phyloP scores from a whole-genome alignment of 2,113 vertebrate genomes.

The Falco punctatus region DNA sequence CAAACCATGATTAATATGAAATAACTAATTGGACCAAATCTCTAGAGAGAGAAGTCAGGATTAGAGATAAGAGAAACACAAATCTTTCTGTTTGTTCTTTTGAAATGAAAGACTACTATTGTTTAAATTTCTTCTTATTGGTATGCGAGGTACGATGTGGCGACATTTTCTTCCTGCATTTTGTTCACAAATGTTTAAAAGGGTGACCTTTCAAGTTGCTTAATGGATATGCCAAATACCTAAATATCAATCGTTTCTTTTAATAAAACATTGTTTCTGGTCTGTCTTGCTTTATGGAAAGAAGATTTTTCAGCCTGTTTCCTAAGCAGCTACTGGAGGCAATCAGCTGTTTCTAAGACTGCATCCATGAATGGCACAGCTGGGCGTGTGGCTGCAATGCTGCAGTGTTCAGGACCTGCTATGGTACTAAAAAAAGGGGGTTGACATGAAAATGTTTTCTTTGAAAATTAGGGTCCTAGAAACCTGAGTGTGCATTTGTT shows the following conservation, averaged over 20 bases:
- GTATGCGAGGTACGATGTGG: neutral
- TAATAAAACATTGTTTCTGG: neutral
- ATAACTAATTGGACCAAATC: conserved; percentile 58
- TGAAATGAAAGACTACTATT: conserved; percentile 29
- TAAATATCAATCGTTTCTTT: conserved; percentile 31
- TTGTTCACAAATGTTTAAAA: neutral
- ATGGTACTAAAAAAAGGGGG: neutral
- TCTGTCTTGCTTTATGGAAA: neutral
- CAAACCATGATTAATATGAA: conserved; percentile 39
- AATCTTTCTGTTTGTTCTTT: conserved; percentile 65
- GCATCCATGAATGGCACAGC: neutral
- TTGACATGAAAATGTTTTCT: accelerated
- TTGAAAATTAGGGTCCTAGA: neutral
- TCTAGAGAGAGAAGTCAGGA: conserved; percentile 33
- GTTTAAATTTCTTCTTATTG: conserved; percentile 51
- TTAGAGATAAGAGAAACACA: conserved; percentile 31
- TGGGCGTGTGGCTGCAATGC: accelerated
- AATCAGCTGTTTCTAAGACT: neutral
- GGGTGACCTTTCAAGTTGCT: conserved; percentile 47
- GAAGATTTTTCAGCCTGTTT: neutral
- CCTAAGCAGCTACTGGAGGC: neutral
- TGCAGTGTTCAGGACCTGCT: neutral
- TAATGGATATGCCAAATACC: conserved; percentile 48
- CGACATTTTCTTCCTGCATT: neutral
- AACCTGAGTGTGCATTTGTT: neutral